Conservation (phyloP, 2,888 invertebrate genomes). For the Ceriagrion tenellum region DNA sequence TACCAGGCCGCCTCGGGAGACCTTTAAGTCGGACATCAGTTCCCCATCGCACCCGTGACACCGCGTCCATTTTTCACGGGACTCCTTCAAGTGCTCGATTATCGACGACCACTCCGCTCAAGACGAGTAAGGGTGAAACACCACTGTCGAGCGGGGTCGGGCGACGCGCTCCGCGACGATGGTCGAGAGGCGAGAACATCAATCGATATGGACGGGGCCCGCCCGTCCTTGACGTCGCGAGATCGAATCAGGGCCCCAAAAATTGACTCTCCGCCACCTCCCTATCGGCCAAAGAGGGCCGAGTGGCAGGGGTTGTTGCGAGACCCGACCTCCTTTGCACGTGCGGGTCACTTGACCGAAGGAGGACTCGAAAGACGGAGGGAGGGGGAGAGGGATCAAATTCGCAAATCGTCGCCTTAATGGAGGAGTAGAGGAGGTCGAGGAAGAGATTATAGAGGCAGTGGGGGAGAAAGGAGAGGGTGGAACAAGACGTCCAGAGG, state of each 20-base stretch:
- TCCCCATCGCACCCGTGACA: neutral
- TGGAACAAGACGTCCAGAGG: neutral
- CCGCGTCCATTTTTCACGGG: neutral
- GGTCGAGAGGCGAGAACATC: neutral
- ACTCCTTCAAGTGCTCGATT: neutral
- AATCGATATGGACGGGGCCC: neutral
- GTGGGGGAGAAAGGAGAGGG: neutral
- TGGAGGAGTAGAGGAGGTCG: neutral
- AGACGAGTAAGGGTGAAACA: neutral
- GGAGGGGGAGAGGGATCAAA: neutral
- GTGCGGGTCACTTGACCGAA: neutral
- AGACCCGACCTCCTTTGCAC: neutral
- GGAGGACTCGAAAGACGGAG: neutral
- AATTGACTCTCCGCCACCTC: neutral
- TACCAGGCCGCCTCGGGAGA: no score
- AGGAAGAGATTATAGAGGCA: neutral
- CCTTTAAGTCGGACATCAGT: neutral
- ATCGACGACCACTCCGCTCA: neutral
- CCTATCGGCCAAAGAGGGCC: neutral
- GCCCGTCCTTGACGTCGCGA: neutral
- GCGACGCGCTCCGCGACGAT: neutral
- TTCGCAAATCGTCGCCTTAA: neutral
- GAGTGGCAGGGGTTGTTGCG: neutral
- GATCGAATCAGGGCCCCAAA: neutral
- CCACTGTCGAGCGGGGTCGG: neutral